Base-by-base conservation (phyloP, 1,140 invertebrate genomes). In the Leptopilina clavipes region DNA sequence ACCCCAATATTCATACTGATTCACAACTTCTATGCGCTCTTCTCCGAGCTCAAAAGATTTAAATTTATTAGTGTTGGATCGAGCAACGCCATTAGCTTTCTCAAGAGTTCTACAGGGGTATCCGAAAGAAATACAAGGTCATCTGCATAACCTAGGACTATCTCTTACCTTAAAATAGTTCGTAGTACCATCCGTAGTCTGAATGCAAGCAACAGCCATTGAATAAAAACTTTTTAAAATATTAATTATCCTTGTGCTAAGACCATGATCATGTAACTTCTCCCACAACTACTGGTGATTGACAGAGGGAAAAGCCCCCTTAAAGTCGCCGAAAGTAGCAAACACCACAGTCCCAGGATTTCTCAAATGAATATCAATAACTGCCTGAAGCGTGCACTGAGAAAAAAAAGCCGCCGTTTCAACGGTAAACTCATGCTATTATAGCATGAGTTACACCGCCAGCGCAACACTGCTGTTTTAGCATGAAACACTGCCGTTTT, bases 81-180 rank as follows among this genome's bases (percentile, higher is more conserved):
- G 43, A 76, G 70, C 10, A 83, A 19, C 5, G 70, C 45, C 10
- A 14, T 76, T 11, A 81, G 25, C 70, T 73, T 79, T 71, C 70
- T 75, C 70, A 45, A 48, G n/a, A 83, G 12, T 17, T 74, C 70
- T 5, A 54, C 44, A 31, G 22, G 40, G 8, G 59, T 52, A 19
- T 77, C 56, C 12, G 76, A 72, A 1, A 79, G 31, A 37, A 83
- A 59, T 43, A 83, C 74, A n/a, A 83, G 40, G 56, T 83, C 82
- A 37, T 81, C 80, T 1, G 80, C 77, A 59, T 79, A 83, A 19
- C 79, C 65, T 11, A 82, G 70, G 3, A 79, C 17, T 11, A 75
- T 71, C n/a, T 82, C 73, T n/a, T 79, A n/a, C n/a, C 77, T 14
- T 3, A 14, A 45, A 14, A 45, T 10, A 45, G 6, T 25, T 65